These are phyloP conservation scores for Lycophotia porphyrea DNA, from an alignment of 2,888 invertebrate genomes.

Conservation along the genomic window DNA sequence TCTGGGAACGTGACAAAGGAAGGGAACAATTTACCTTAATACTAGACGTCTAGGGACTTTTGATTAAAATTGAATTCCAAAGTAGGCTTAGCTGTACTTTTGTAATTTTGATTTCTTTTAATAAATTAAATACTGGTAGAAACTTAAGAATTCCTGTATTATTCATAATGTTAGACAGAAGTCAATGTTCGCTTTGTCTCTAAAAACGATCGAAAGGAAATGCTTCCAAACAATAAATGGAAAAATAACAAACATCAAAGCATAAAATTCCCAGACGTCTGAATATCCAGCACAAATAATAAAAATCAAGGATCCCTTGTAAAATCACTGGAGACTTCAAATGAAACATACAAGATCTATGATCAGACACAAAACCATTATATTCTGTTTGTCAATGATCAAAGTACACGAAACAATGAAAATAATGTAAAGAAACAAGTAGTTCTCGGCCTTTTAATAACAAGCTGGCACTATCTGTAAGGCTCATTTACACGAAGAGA, in stretches of 20 bases:
- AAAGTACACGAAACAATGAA: slow-evolving; percentile 4
- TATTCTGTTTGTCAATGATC: slow-evolving; percentile 8
- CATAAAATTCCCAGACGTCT: neutral
- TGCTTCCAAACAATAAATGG: neutral
- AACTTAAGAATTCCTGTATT: neutral
- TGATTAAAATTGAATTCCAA: slow-evolving; percentile 8
- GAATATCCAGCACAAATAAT: slow-evolving; percentile 2
- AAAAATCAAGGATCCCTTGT: neutral
- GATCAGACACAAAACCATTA: slow-evolving; percentile 5
- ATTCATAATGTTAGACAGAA: neutral
- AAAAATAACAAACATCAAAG: neutral
- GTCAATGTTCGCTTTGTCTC: neutral
- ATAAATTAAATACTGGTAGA: neutral
- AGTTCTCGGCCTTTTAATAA: neutral
- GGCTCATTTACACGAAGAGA: slow-evolving; percentile 1
- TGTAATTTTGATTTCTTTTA: too few relatives aligned
- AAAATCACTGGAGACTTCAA: slow-evolving; percentile 21
- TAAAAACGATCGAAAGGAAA: neutral
- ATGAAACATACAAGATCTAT: slow-evolving; percentile 13
- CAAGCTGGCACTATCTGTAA: neutral
- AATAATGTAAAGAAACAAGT: neutral
- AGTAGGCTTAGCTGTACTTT: neutral
- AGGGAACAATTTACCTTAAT: neutral
- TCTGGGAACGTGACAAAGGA: neutral
- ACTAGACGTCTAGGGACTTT: neutral